These are phyloP conservation scores for Perognathus longimembris DNA, from an alignment of 2,113 vertebrate genomes.

Conservation along the genomic window DNA sequence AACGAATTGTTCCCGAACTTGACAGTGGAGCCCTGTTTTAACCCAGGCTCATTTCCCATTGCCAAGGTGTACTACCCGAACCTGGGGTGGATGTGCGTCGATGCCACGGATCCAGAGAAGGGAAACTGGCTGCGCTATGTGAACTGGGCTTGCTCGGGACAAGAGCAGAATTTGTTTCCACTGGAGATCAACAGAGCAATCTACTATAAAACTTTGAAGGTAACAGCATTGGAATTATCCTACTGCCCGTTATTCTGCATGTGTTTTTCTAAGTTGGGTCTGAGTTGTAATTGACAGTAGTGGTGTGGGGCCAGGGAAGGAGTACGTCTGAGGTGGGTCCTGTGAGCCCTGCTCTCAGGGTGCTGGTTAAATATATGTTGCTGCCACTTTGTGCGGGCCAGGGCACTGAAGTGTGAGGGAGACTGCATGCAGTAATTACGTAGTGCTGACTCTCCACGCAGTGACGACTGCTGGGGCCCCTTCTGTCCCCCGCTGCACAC, in stretches of 20 bases:
- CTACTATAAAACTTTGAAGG: slow-evolving; percentile 96
- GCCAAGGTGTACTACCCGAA: slow-evolving; percentile 94
- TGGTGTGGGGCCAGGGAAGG: background rate
- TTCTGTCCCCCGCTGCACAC: background rate
- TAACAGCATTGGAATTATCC: slow-evolving; percentile 74
- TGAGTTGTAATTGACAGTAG: background rate
- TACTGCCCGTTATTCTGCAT: background rate
- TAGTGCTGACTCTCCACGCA: background rate
- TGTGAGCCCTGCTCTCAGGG: too few species aligned
- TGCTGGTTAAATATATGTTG: slow-evolving; percentile 19
- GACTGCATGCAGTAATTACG: background rate
- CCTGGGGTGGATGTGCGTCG: slow-evolving; percentile 96
- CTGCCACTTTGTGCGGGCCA: background rate
- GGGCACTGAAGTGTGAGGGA: background rate
- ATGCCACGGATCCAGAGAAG: slow-evolving; percentile 94
- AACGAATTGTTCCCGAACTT: background rate
- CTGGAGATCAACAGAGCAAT: slow-evolving; percentile 96
- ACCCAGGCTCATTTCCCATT: background rate
- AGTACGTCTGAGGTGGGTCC: too few species aligned
- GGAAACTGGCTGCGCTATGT: slow-evolving; percentile 97
- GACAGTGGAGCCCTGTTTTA: slow-evolving; percentile 33
- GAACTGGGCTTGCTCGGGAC: slow-evolving; percentile 94
- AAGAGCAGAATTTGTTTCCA: slow-evolving; percentile 96
- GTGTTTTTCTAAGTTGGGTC: background rate
- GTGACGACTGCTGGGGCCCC: background rate